Conservation (phyloP, 2,113 vertebrate genomes). For the Pagrus major region DNA sequence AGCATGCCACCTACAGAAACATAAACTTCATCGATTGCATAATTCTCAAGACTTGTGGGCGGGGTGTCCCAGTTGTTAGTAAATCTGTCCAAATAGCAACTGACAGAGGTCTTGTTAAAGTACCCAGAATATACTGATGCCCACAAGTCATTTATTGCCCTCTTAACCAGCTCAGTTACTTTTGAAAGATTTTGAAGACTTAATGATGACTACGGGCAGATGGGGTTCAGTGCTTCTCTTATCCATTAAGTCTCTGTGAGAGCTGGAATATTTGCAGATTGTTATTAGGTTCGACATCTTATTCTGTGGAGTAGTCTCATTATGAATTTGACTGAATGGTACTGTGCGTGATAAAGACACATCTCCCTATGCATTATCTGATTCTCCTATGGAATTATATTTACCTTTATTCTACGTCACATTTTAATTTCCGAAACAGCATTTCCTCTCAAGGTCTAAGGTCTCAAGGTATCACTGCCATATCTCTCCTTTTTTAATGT, state of each 20-base stretch:
- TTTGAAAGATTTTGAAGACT: neutral
- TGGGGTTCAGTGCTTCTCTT: neutral
- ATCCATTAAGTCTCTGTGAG: neutral
- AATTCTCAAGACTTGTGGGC: neutral
- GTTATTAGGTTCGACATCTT: constrained; percentile 9
- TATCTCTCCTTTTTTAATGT: constrained; percentile 19
- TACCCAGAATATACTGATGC: neutral
- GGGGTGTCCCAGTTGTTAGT: neutral
- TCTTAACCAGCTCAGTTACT: constrained; percentile 21
- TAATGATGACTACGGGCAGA: constrained; percentile 5
- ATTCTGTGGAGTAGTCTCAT: neutral
- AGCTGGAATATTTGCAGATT: neutral
- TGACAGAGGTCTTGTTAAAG: constrained; percentile 9
- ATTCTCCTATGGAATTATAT: neutral
- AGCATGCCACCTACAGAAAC: neutral
- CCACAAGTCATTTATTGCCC: constrained; percentile 11
- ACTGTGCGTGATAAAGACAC: neutral
- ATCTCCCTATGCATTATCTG: neutral
- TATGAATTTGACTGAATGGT: neutral
- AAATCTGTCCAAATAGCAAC: neutral
- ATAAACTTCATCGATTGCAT: neutral
- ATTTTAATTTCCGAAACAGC: neutral
- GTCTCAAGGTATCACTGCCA: neutral
- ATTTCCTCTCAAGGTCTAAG: neutral
- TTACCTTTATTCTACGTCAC: neutral